A percentile compares a stretch with the other conserved stretches of the same genome.
Evolutionary conservation across 1,140 invertebrate genomes (phyloP).

Genomic region (Coelopa frigida): DNA sequence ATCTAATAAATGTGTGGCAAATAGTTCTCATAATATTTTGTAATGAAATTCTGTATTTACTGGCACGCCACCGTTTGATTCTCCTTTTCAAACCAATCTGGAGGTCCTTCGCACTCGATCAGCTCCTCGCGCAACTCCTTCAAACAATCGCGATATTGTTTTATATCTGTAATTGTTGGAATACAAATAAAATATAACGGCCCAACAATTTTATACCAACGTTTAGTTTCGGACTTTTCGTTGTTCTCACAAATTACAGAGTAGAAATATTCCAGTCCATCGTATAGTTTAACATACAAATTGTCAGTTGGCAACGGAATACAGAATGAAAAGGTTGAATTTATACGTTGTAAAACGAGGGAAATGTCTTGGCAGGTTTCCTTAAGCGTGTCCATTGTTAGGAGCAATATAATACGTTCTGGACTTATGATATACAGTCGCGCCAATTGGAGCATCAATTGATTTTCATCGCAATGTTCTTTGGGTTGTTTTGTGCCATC

Average conservation of each 20-base stretch:
- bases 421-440: constrained; percentile 35
- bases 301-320: constrained; percentile 21
- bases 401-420: constrained; percentile 31
- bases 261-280: constrained; percentile 24
- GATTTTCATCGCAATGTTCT: constrained; percentile 33
- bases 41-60: no score
- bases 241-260: constrained; percentile 22
- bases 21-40: no score
- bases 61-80: constrained; percentile 22
- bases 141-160: constrained; percentile 24
- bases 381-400: constrained; percentile 21
- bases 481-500: not conserved
- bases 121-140: constrained; percentile 33
- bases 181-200: constrained; percentile 6
- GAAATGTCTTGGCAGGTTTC: constrained; percentile 23
- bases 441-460: constrained; percentile 32
- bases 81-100: constrained; percentile 37
- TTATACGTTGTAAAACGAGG: constrained; percentile 24
- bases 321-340: constrained; percentile 15
- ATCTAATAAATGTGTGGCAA: constrained; percentile 13
- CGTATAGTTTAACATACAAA: constrained; percentile 25
- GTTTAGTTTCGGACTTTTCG: constrained; percentile 19
- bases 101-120: constrained; percentile 35
- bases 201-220: constrained; percentile 6
- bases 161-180: constrained; percentile 14